A percentile compares a stretch with the other conserved stretches of the same genome.
These are phyloP conservation scores for Balaeniceps rex DNA, from an alignment of 2,113 vertebrate species.

Conservation along the genomic window DNA sequence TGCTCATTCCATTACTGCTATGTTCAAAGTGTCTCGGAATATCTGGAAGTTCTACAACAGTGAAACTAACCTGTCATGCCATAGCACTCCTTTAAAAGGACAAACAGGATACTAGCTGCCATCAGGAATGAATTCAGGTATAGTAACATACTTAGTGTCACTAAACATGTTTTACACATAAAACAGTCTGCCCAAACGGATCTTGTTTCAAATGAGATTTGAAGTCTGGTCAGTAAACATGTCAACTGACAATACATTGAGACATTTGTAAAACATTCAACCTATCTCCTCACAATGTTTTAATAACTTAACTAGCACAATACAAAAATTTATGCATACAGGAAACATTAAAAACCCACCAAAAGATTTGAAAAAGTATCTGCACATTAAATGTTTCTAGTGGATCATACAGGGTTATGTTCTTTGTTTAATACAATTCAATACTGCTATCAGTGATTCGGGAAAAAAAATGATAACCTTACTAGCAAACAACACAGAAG, in stretches of 20 bases:
- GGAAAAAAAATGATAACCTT: neutral
- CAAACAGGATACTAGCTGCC: neutral
- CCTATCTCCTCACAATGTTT: neutral
- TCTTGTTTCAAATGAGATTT: neutral
- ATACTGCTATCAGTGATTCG: neutral
- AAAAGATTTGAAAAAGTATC: neutral
- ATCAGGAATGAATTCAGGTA: neutral
- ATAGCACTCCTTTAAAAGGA: neutral
- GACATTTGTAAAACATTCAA: neutral
- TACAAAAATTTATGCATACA: neutral
- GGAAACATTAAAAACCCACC: neutral
- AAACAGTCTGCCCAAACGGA: neutral
- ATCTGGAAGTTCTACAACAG: neutral
- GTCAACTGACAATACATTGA: neutral
- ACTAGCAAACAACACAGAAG: neutral
- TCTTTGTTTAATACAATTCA: neutral
- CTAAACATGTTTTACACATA: neutral
- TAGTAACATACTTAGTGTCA: neutral
- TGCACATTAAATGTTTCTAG: neutral
- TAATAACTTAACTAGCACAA: neutral
- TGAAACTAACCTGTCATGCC: neutral
- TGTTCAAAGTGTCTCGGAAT: neutral
- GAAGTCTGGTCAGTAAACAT: neutral
- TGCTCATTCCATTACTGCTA: neutral
- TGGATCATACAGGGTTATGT: neutral